Evolutionary conservation across 2,888 invertebrate genomes (phyloP), one percentile per base, ranked within the genome.

Genomic region (Trichopria drosophilae): DNA sequence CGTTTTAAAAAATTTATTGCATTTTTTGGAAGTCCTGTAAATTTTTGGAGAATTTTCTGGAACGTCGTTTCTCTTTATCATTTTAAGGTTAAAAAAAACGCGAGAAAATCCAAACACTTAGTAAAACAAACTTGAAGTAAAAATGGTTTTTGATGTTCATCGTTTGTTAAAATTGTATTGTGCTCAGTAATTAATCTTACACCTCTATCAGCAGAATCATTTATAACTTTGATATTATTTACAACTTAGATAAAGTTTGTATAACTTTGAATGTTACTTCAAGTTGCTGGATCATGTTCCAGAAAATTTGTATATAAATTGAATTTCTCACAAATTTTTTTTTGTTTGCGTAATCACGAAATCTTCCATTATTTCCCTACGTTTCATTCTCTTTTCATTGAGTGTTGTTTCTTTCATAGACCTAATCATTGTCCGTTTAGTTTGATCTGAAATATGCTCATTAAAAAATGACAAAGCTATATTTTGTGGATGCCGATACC

Each of bases 181-280:
- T 29, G 15, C 4, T 29, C 9, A 29, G 29, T 13, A 29, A 29
- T 29, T 13, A 29, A 15, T 15, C 15, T 29, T 29, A 4, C 15
- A 29, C 29, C 9, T 29, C 29, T 29, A 6, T 29, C 29, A 15
- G 29, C 29, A 29, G 29, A 29, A 29, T 29, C 29, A 29, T 29
- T 29, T 9, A 29, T 15, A 6, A 6, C 9, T 29, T 29, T 29
- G 15, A 29, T 12, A 29, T 29, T 29, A 13, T 29, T 29, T 7
- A 29, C 15, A 29, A 29, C 15, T 7, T 29, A 12, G 29, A 5
- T 13, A 29, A 12, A 29, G 15, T 29, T 6, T 7, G n/a, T 29
- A 29, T 29, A 29, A 9, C 15, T 29, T 29, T 4, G 15, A 4
- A 13, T 29, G n/a, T 29, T 15, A 13, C 12, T 13, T 15, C 29